phyloP scores from a whole-genome alignment of 2,113 vertebrate genomes.

The Cryptotis parvus region DNA sequence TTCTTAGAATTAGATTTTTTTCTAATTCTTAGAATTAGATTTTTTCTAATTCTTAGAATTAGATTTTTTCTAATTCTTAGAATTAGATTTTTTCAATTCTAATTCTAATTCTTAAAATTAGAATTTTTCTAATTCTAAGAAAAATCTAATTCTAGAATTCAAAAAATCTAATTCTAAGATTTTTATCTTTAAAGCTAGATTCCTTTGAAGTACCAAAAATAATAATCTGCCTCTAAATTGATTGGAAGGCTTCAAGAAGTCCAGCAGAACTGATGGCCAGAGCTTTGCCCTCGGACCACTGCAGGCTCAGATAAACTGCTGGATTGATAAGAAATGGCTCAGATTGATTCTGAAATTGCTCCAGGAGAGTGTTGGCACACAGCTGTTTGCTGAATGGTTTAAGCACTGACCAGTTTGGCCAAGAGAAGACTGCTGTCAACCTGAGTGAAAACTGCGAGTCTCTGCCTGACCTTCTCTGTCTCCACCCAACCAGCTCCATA shows the following conservation, averaged over 20 bases:
- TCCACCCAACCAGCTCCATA: too few relatives aligned
- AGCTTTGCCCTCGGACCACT: background rate
- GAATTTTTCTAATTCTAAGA: too few relatives aligned
- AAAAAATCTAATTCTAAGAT: too few relatives aligned
- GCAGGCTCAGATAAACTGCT: background rate
- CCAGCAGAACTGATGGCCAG: background rate
- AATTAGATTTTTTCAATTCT: too few relatives aligned
- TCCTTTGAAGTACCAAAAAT: conserved; percentile 51
- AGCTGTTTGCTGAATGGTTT: background rate
- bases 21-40: too few relatives aligned
- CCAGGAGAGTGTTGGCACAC: background rate
- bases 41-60: too few relatives aligned
- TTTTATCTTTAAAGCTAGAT: conserved; percentile 58
- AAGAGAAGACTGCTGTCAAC: background rate
- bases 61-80: too few relatives aligned
- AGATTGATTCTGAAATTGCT: conserved; percentile 30
- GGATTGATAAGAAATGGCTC: background rate
- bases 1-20: too few relatives aligned
- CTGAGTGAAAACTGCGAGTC: background rate
- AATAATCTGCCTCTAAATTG: conserved; percentile 56
- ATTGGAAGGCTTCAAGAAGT: conserved; percentile 46
- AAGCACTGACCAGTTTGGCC: background rate
- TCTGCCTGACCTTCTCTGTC: too few relatives aligned
- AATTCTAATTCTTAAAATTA: too few relatives aligned
- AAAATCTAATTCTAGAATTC: too few relatives aligned